Conservation (phyloP, 1,140 invertebrate genomes). For the Diprion similis region DNA sequence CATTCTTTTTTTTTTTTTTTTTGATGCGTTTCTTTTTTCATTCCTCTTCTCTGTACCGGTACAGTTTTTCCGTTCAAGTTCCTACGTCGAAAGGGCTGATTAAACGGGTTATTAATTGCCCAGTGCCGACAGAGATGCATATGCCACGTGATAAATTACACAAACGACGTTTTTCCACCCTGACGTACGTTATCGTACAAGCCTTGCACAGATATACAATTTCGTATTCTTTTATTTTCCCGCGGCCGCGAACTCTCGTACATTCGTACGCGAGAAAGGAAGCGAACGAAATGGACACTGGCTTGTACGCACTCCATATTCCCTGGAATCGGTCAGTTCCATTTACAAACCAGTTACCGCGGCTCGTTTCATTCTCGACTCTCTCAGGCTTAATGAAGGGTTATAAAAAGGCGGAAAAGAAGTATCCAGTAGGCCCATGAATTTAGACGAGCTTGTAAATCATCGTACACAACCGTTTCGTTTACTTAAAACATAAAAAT, state of each 20-base stretch:
- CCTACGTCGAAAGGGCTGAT: slow-evolving; percentile 43
- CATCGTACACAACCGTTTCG: no score
- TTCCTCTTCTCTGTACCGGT: slow-evolving; percentile 39
- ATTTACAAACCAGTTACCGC: neutral
- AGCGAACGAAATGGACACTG: neutral
- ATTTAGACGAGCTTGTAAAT: no score
- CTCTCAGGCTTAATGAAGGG: no score
- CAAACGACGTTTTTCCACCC: slow-evolving; percentile 33
- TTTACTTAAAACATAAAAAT: no score
- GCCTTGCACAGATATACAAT: neutral
- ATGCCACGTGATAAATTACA: slow-evolving; percentile 44
- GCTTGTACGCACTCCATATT: slow-evolving; percentile 1
- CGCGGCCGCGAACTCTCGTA: no score
- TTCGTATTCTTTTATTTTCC: no score
- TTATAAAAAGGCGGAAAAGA: no score
- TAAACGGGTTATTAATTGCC: slow-evolving; percentile 58
- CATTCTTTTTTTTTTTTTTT: no score
- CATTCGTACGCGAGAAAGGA: no score
- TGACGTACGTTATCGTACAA: neutral
- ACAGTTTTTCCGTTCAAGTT: slow-evolving; percentile 40
- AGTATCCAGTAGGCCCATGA: no score
- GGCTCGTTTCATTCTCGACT: no score
- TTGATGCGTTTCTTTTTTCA: no score
- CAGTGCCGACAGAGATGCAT: slow-evolving; percentile 46
- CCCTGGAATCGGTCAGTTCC: neutral